Base-by-base conservation (phyloP, 2,888 invertebrate species). In the Penaeus monodon region DNA sequence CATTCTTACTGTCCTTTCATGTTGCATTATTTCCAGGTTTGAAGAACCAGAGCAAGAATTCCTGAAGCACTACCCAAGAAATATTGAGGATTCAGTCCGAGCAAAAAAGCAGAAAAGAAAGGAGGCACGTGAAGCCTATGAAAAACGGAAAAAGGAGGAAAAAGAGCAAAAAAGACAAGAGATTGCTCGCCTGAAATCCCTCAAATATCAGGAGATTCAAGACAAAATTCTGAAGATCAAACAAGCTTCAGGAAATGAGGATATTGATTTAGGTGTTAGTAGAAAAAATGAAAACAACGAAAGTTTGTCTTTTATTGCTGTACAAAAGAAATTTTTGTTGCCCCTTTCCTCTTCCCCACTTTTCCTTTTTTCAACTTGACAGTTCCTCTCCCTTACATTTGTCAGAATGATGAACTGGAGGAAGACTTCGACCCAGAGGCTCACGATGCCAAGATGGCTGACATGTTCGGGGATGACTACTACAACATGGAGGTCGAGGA, bases 11-110 rank as follows among this genome's bases (percentile, higher is more conserved):
- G 29, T 68, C 27, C 49, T 38, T 44, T 77, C n/a, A 1, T 44
- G 6, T 49, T 63, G n/a, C 4, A 17, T 79, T 79, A 17, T 20
- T 38, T 24, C 74, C 29, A 94, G 99, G 90, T 99, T 96, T 92
- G 98, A 99, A 92, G 98, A 99, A 92, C 99, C 98, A 0, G 98
- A 99, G 92, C 95, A 96, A 79, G 97, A 98, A 91, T 98, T 96
- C 93, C 94, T 97, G 29, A 97, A 98, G 93, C 94, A 97, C 20
- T 99, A 96, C 93, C 99, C 99, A 0, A 95, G 99, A 90, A 97
- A 96, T 0, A 95, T 99, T 92, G 95, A 95, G 88, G 95, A 95
- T 92, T 96, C 97, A 4, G 93, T 98, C 90, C 94, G 99, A 10
- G 95, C 95, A 63, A 95, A 95, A 88, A 96, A 98, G 92, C 96